phyloP scores from a whole-genome alignment of 2,888 invertebrate genomes.

The Holacanthella duospinosa region DNA sequence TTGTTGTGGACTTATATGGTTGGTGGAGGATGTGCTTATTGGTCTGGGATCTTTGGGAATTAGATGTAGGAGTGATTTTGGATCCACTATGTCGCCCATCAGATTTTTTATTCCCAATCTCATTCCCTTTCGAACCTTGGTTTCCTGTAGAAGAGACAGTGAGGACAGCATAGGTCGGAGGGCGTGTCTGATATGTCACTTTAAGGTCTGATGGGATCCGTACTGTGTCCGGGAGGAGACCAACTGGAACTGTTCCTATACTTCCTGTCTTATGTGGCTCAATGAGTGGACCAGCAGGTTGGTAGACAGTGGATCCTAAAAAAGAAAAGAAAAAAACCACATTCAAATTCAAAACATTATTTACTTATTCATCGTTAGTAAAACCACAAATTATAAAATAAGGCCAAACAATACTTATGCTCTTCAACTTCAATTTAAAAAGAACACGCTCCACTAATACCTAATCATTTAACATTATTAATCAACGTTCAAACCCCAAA shows the following conservation, averaged over 20 bases:
- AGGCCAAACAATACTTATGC: no score
- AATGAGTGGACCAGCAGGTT: slow-evolving; percentile 82
- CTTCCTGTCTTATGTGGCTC: slow-evolving; percentile 34
- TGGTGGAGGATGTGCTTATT: slow-evolving; percentile 31
- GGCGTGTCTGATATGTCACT: slow-evolving; percentile 37
- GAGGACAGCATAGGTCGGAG: slow-evolving; percentile 22
- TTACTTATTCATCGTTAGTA: neutral
- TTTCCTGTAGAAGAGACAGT: slow-evolving; percentile 12
- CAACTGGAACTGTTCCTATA: slow-evolving; percentile 17
- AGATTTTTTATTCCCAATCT: neutral
- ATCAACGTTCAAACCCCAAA: no score
- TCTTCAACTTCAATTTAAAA: no score
- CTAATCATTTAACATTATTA: no score
- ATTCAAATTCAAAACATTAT: no score
- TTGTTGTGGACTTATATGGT: slow-evolving; percentile 33
- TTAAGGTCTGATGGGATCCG: slow-evolving; percentile 36
- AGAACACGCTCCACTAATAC: no score
- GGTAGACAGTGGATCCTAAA: slow-evolving; percentile 48
- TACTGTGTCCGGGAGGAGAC: slow-evolving; percentile 35
- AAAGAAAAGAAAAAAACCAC: neutral
- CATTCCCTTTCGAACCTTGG: neutral
- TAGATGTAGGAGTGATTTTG: slow-evolving; percentile 9
- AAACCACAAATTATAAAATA: no score
- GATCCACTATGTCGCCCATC: neutral
- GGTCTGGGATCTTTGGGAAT: neutral